Evolutionary conservation across 2,113 vertebrate species (phyloP), one percentile per base, ranked within the genome.

Genomic region (Campylomormyrus numenius): DNA sequence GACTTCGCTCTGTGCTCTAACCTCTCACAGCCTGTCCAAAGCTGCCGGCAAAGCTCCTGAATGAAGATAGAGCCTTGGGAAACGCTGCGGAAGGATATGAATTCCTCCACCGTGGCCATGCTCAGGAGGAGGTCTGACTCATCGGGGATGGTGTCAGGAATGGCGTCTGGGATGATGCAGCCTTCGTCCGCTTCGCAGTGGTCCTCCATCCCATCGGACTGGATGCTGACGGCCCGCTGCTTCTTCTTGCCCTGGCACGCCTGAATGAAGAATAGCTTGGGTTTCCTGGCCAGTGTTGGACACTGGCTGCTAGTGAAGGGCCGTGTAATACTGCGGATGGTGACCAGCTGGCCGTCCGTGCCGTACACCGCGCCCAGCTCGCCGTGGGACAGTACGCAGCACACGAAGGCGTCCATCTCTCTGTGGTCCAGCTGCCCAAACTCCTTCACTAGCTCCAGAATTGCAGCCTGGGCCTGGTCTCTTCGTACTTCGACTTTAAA

Each of bases 231-330:
- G 62, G 85, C 52, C 13, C n/a, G 56, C 66, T 96, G 95, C 15
- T 0, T 1, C 15, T 0, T 0, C 31, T 0, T 49, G 35, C 95
- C 95, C 93, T 96, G 96, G 87, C 95, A 96, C 17, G 96, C 92
- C 80, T 93, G 93, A 62, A 96, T 95, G 90, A 96, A 95, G 93
- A 96, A 96, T 42, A 96, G 77, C 90, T 96, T 96, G 90, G 96
- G 96, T 92, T 96, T 96, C 27, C 88, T 91, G 46, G 90, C 77
- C 48, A 96, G 93, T 21, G 94, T 90, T 21, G 2, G 56, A 91
- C 96, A 96, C 0, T 88, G 89, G 39, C 46, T 92, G 91, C 93
- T 92, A 85, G 92, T 94, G 92, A 96, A 96, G 31, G 58, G 92
- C 87, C 39, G 70, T 1, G 94, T n/a, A 85, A 96, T 89, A 0